phyloP scores from a whole-genome alignment of 2,888 invertebrate genomes.

The Dicranocentrus wangi region DNA sequence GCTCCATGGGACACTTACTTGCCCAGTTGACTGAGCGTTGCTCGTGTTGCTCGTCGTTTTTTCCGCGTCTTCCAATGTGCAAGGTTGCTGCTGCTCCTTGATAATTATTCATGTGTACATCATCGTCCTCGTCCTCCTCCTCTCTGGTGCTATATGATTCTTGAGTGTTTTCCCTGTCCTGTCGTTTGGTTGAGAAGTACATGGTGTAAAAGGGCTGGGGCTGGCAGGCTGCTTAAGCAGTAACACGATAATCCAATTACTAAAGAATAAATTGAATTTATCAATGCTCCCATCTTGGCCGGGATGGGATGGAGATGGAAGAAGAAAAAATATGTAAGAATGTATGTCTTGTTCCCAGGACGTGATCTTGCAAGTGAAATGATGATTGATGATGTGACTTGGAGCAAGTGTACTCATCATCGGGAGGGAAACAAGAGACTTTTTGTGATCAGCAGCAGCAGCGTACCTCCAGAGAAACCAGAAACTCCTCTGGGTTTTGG shows the following conservation, averaged over 20 bases:
- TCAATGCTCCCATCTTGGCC: slow-evolving; percentile 54
- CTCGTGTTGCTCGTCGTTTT: too few species aligned
- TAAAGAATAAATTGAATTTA: slow-evolving; percentile 64
- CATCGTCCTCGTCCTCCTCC: too few species aligned
- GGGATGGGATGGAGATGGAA: slow-evolving; percentile 14
- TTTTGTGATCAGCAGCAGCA: too few species aligned
- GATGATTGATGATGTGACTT: slow-evolving; percentile 62
- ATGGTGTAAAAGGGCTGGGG: neutral
- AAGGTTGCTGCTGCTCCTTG: neutral
- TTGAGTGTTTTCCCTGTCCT: slow-evolving; percentile 27
- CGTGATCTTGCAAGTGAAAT: slow-evolving; percentile 64
- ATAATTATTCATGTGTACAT: slow-evolving; percentile 63
- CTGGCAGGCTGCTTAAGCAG: slow-evolving; percentile 25
- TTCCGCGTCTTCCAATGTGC: too few species aligned
- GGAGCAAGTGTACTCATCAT: slow-evolving; percentile 18
- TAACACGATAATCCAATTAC: slow-evolving; percentile 65
- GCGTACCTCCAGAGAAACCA: neutral
- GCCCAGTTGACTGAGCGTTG: too few species aligned
- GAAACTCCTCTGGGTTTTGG: slow-evolving; percentile 1
- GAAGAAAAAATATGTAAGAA: slow-evolving; percentile 22
- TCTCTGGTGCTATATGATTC: slow-evolving; percentile 7
- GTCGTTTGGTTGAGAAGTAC: slow-evolving; percentile 13
- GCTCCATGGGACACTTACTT: slow-evolving; percentile 15
- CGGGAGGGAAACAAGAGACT: neutral
- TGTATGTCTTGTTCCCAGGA: slow-evolving; percentile 28